These are phyloP conservation scores for Sclerodermus sp. DNA, from an alignment of 2,888 invertebrate species.

Conservation along the genomic window DNA sequence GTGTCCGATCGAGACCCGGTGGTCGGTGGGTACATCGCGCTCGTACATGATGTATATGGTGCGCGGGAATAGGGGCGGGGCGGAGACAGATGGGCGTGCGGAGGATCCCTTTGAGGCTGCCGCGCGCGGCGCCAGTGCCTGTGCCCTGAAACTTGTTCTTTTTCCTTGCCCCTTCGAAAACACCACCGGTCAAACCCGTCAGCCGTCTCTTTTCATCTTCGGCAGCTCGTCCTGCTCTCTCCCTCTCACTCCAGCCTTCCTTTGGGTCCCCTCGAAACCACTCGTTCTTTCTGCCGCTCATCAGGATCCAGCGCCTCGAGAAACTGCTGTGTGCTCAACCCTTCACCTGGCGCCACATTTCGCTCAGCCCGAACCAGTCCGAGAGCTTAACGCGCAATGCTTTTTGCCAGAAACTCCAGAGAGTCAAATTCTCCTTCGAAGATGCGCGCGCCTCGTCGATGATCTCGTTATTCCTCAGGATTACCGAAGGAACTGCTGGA, in stretches of 20 bases:
- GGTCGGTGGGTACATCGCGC: slow-evolving; percentile 35
- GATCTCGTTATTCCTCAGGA: too few species aligned
- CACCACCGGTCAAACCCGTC: background rate
- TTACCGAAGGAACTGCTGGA: too few species aligned
- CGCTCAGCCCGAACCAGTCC: background rate
- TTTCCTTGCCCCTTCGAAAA: background rate
- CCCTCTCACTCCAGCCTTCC: too few species aligned
- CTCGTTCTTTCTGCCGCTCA: slow-evolving; percentile 13
- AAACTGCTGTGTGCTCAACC: slow-evolving; percentile 22
- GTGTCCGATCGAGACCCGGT: slow-evolving; percentile 32
- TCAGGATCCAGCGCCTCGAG: slow-evolving; percentile 17
- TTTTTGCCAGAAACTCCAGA: too few species aligned
- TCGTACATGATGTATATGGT: slow-evolving; percentile 53
- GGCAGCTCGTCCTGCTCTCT: too few species aligned
- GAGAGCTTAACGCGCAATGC: too few species aligned
- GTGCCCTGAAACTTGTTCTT: slow-evolving; percentile 24
- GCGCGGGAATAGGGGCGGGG: slow-evolving; percentile 56
- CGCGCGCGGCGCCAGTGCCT: slow-evolving; percentile 57
- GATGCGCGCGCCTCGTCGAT: too few species aligned
- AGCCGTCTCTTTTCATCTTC: background rate
- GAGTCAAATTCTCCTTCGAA: too few species aligned
- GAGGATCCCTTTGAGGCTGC: slow-evolving; percentile 57
- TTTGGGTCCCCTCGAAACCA: slow-evolving; percentile 8
- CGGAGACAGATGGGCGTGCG: slow-evolving; percentile 59
- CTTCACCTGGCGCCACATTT: slow-evolving; percentile 29